phyloP scores from a whole-genome alignment of 2,797 vertebrate species.

The Gallinago stenura region DNA sequence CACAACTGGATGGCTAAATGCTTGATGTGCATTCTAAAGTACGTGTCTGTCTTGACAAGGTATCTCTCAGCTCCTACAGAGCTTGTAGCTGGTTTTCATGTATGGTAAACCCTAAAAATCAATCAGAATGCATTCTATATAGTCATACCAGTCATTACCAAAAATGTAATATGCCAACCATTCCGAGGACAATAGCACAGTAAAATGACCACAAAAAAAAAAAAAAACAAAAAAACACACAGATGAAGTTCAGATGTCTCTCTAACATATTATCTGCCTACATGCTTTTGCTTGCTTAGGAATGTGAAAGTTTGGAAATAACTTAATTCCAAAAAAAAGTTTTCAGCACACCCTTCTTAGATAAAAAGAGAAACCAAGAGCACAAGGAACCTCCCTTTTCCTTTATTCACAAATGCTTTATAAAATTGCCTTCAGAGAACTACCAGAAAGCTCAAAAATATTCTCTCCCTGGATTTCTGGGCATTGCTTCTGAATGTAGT shows the following conservation, averaged over 20 bases:
- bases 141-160: background rate
- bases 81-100: background rate
- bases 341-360: background rate
- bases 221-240: background rate
- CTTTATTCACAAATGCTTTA: background rate
- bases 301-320: background rate
- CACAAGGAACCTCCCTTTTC: background rate
- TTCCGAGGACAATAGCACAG: background rate
- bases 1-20: background rate
- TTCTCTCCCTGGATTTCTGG: background rate
- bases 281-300: background rate
- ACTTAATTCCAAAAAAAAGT: background rate
- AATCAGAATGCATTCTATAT: background rate
- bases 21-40: background rate
- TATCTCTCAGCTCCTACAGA: background rate
- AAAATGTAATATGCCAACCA: background rate
- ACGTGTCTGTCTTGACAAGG: background rate
- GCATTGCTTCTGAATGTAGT: background rate
- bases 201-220: background rate
- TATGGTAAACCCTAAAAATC: background rate
- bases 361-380: background rate
- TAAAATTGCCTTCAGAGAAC: background rate
- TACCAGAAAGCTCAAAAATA: background rate
- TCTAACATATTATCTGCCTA: background rate
- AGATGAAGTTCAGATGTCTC: background rate